Base-by-base conservation (phyloP, 1,140 invertebrate species). In the Bombus terrestris region DNA sequence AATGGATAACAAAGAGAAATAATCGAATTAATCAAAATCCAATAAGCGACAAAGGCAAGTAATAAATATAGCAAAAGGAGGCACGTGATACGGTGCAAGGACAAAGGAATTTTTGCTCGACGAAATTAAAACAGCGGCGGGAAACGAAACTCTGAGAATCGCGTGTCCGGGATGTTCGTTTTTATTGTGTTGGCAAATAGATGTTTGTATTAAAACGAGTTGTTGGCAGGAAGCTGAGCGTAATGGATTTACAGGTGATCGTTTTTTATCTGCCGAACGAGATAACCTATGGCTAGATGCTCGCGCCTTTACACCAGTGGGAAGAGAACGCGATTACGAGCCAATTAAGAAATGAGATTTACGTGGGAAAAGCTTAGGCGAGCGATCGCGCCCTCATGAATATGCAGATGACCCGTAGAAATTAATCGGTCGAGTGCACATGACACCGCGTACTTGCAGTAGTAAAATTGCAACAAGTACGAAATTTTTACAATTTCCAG, bases 301-400 rank as follows among this genome's bases (percentile, higher is more conserved):
- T 18, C 13, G 73, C 47, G 18, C 9, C 32, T 53, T 5, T n/a
- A 22, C 43, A 5, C 13, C 41, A 41, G 35, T 66, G 57, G 71
- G 78, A 85, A 53, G 37, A 73, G 83, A 73, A 74, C 35, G n/a
- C 78, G 41, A 25, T 41, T 68, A 47, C 74, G 18, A 57, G 57
- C 43, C 78, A 81, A 85, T 81, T 74, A 85, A 81, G 83, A 81
- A 74, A 85, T 75, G 47, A 85, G 69, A 81, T 81, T 85, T 85
- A 85, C 83, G 77, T 81, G 83, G 78, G 83, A 81, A 85, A 74
- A 59, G 37, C 74, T 81, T 81, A 57, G 69, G 37, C 78, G 83
- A 57, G 57, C 68, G 77, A 81, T 81, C 39, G 41, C 53, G 66
- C 59, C 69, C 71, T 81, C 77, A 81, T 81, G 69, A 85, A 85